Evolutionary conservation across 2,113 vertebrate species (phyloP), one percentile per base, ranked within the genome.

Genomic region (Terrapene triunguis): DNA sequence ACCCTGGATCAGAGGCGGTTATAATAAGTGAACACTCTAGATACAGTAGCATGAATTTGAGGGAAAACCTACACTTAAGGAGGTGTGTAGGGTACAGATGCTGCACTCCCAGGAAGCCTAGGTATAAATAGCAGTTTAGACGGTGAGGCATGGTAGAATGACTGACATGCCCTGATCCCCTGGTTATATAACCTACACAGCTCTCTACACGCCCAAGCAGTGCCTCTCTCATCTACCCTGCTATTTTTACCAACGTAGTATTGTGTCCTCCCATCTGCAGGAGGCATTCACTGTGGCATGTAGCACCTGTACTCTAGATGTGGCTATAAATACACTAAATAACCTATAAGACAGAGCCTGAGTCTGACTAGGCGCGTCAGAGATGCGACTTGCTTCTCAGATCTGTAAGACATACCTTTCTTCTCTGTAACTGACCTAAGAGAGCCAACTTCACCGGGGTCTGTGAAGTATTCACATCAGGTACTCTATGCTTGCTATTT

Each of bases 381-480:
- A 78, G 51, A 8, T 74, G 53, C 88, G 6, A 55, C 3, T 2
- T 79, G 29, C 72, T 65, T 6, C 80, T 86, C 12, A 82, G 38
- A n/a, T 32, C 5, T 74, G 13, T 84, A 92, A 85, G 10, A 38
- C 48, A 8, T 55, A 21, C 79, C 21, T 85, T 82, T 85, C 72
- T 86, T 50, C 21, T 27, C 13, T 5, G 54, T 14, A 91, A 53
- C 2, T 69, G 4, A 84, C 29, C 4, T 10, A 2, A 85, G 13
- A 22, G 1, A 84, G 10, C 2, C 0, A 1, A 38, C 38, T 87
- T 54, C 27, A 50, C 4, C 11, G n/a, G 4, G 4, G 1, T 47
- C 87, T 93, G 35, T 38, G 8, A 86, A 42, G 9, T 80, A 55
- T 59, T 62, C 44, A 87, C 7, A 25, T 42, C 5, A 4, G 13